Conservation (phyloP, 2,888 invertebrate genomes). For the Cryptus viduatorius region DNA sequence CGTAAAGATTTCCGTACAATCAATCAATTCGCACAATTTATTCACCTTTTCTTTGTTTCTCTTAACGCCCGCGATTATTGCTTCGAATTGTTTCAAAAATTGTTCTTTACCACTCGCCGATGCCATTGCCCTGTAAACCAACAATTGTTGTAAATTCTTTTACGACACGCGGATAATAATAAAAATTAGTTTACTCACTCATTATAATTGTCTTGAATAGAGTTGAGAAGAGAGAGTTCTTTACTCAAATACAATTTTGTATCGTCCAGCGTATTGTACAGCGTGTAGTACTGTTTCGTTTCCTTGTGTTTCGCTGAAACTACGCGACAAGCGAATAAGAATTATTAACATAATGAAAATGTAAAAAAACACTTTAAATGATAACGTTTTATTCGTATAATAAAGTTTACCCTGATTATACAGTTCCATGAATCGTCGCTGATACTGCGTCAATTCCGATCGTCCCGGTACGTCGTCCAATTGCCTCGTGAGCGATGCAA, state of each 20-base stretch:
- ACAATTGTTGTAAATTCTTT: constrained; percentile 26
- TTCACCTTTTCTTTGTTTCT: constrained; percentile 92
- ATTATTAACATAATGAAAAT: not conserved
- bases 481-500: constrained; percentile 93
- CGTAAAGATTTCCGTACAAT: not conserved
- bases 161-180: not conserved
- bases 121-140: constrained; percentile 90
- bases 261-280: constrained; percentile 98
- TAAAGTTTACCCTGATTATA: constrained; percentile 93
- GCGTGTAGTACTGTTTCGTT: constrained; percentile 98
- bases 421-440: constrained; percentile 97
- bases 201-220: constrained; percentile 95
- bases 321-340: constrained; percentile 81
- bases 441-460: constrained; percentile 97
- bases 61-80: constrained; percentile 95
- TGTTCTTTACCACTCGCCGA: constrained; percentile 93
- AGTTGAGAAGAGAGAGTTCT: constrained; percentile 95
- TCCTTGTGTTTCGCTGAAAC: constrained; percentile 98
- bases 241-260: constrained; percentile 97
- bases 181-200: constrained; percentile 87
- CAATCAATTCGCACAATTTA: not conserved
- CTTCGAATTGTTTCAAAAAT: constrained; percentile 95
- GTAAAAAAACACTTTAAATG: not conserved
- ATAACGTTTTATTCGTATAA: not conserved
- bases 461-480: constrained; percentile 97